These are phyloP conservation scores for Andrena marginata DNA, from an alignment of 2,888 invertebrate genomes.

Conservation along the genomic window DNA sequence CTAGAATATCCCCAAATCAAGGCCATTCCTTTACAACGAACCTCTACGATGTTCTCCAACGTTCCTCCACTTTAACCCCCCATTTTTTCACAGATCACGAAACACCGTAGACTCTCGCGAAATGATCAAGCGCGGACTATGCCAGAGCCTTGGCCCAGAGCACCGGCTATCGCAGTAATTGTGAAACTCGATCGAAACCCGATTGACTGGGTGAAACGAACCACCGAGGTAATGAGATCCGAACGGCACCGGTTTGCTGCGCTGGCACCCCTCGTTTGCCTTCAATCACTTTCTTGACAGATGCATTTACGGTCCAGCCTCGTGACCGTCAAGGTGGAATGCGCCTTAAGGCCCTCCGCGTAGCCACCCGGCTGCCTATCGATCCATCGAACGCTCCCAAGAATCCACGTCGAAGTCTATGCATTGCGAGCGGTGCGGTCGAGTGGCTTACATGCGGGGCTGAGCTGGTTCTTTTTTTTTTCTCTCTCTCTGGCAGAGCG, in stretches of 20 bases:
- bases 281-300: conserved; percentile 84
- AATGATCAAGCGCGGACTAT: conserved; percentile 2
- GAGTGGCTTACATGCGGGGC: conserved; percentile 32
- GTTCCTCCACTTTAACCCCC: background rate
- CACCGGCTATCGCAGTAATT: conserved; percentile 72
- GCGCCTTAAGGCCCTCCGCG: conserved; percentile 78
- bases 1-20: no score
- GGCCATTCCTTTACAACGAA: background rate
- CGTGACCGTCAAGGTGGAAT: conserved; percentile 81
- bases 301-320: conserved; percentile 81
- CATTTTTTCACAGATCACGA: background rate
- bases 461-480: background rate
- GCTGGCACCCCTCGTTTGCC: conserved; percentile 77
- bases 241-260: conserved; percentile 52
- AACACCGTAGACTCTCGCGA: background rate
- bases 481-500: conserved; percentile 45
- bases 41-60: background rate
- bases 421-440: conserved; percentile 9
- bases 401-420: conserved; percentile 43
- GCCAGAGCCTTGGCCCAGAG: conserved; percentile 33
- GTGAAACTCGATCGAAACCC: conserved; percentile 82
- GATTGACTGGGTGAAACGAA: conserved; percentile 81
- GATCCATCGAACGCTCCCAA: conserved; percentile 58
- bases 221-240: conserved; percentile 79
- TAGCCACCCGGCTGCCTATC: conserved; percentile 50